phyloP scores from a whole-genome alignment of 64 coral and sea anemone genomes.

The Platygyra sinensis region DNA sequence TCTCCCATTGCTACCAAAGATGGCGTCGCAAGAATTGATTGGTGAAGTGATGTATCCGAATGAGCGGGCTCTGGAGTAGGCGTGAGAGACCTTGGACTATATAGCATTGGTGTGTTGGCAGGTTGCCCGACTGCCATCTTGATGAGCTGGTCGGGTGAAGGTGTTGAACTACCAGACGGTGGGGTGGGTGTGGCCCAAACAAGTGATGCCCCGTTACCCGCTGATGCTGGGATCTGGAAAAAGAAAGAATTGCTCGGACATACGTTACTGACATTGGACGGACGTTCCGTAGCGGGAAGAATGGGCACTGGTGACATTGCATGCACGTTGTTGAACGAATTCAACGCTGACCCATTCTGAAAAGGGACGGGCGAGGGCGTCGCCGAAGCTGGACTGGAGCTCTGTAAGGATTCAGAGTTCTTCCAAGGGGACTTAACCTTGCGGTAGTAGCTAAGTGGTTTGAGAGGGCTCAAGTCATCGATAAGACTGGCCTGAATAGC shows the following conservation, averaged over 20 bases:
- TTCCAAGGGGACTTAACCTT: slow-evolving; percentile 16
- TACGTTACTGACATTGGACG: not conserved
- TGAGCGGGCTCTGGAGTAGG: slow-evolving; percentile 25
- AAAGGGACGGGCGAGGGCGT: slow-evolving; percentile 12
- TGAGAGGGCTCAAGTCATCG: slow-evolving; percentile 88
- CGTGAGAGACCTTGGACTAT: slow-evolving; percentile 47
- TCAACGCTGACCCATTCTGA: not conserved
- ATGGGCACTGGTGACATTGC: slow-evolving; percentile 29
- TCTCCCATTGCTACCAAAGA: not conserved
- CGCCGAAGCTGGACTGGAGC: not conserved
- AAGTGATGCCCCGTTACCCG: not conserved
- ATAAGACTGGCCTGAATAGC: slow-evolving; percentile 95
- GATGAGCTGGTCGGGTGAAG: slow-evolving; percentile 40
- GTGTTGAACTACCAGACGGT: slow-evolving; percentile 31
- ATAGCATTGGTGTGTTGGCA: slow-evolving; percentile 3
- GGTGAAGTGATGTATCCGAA: not conserved
- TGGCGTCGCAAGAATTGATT: not conserved
- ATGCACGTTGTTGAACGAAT: slow-evolving; percentile 4
- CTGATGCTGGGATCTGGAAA: not conserved
- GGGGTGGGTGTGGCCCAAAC: slow-evolving; percentile 36
- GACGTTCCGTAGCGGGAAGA: slow-evolving; percentile 14
- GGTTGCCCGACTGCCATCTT: not conserved
- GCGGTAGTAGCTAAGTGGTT: slow-evolving; percentile 69
- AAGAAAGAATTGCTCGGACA: slow-evolving; percentile 1
- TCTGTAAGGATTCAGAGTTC: not conserved